Base-by-base conservation (phyloP, 2,888 invertebrate species). In the Philhelius pedissequus region DNA sequence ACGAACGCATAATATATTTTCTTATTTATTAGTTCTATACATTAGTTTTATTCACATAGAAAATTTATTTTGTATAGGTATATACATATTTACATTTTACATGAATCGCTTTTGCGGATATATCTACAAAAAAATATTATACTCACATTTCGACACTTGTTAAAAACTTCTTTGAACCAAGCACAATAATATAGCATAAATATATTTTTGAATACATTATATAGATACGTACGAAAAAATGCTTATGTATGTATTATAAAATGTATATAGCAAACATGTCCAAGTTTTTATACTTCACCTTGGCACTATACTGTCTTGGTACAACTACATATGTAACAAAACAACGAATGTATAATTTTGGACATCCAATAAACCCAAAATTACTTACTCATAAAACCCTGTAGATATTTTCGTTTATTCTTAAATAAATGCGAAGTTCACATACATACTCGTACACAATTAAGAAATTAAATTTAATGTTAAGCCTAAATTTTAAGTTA, bases 51-150 rank as follows among this genome's bases (percentile, higher is more conserved):
- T 71, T 71, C 40, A 60, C 43, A 52, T 38, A 32, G 38, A 48
- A 66, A 78, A 30, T 25, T 60, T 73, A 52, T 73, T 68, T 76
- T 81, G 71, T 75, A 64, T 64, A 64, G 32, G 4, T 68, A 52
- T 69, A n/a, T n/a, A n/a, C n/a, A n/a, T n/a, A 75, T 66, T 58
- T 38, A 64, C 32, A 45, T 60, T 81, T 66, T 68, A 78, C 43
- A 74, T 54, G 7, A 73, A 60, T 35, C 79, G 83, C 83, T 83
- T 79, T 83, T 83, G 83, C 83, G 83, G 52, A 38, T 45, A 56
- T 60, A 52, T 5, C 3, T 35, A 35, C 13, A 35, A 3, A 35
- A 13, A 60, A 32, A 27, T 48, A 62, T 40, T 38, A 30, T 64
- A 64, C 58, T 79, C 58, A 66, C 40, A 69, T 15, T 62, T 79